Percentiles rank a stretch among this genome's conserved stretches.
Conservation (phyloP, 2,113 vertebrate genomes). For the Oreocharis arfaki region DNA sequence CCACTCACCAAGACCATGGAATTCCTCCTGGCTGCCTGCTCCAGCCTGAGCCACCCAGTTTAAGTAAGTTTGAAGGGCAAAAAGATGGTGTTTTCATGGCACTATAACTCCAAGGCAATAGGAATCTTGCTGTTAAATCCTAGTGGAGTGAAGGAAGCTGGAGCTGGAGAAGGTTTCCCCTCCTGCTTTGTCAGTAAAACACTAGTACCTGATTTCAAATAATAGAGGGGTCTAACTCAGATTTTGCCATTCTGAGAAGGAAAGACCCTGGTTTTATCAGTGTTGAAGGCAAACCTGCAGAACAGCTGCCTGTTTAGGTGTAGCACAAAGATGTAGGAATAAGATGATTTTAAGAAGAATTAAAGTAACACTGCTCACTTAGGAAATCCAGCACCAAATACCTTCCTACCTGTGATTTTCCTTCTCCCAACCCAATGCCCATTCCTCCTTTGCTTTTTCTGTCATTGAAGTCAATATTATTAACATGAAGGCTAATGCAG, state of each 20-base stretch:
- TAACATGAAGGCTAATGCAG: not conserved
- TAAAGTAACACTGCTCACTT: not conserved
- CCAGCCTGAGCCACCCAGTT: not conserved
- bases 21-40: not conserved
- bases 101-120: not conserved
- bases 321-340: rapidly evolving
- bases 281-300: not conserved
- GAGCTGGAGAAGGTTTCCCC: not conserved
- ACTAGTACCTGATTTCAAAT: not conserved
- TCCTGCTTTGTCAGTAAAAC: not conserved
- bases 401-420: not conserved
- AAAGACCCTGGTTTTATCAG: not conserved
- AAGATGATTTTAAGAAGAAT: not conserved
- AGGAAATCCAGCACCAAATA: not conserved
- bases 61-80: not conserved
- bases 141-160: not conserved
- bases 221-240: not conserved
- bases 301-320: not conserved
- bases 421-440: not conserved
- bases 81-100: not conserved
- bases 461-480: not conserved
- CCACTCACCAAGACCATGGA: not conserved
- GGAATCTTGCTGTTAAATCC: not conserved
- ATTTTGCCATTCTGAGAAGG: not conserved
- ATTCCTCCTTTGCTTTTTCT: not conserved